These are phyloP conservation scores for Elmis aenea DNA, from an alignment of 2,888 invertebrate genomes.

Conservation along the genomic window DNA sequence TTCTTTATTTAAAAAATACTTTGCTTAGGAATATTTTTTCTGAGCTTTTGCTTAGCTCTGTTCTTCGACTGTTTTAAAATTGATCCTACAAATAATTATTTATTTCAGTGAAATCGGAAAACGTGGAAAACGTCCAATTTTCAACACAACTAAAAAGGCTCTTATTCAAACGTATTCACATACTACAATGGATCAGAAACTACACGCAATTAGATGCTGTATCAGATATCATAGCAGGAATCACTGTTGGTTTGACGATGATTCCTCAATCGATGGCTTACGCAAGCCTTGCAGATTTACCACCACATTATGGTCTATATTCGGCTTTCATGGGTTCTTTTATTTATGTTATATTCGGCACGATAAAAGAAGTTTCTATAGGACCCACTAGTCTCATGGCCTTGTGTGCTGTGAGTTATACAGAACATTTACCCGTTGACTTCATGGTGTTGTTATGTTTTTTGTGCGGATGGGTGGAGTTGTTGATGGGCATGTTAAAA, in stretches of 20 bases:
- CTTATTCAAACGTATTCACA: slow-evolving; percentile 32
- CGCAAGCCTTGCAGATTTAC: slow-evolving; percentile 77
- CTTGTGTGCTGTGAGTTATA: slow-evolving; percentile 71
- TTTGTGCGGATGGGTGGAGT: slow-evolving; percentile 70
- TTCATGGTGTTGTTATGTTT: slow-evolving; percentile 73
- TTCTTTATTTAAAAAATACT: too few relatives aligned
- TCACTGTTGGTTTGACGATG: slow-evolving; percentile 85
- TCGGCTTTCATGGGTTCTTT: slow-evolving; percentile 87
- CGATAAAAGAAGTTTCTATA: slow-evolving; percentile 79
- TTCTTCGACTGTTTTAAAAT: too few relatives aligned
- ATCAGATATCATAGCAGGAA: slow-evolving; percentile 81
- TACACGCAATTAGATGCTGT: slow-evolving; percentile 66
- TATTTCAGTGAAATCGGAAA: too few relatives aligned
- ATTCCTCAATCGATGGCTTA: slow-evolving; percentile 93
- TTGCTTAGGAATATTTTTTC: too few relatives aligned
- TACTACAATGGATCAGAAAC: slow-evolving; percentile 60
- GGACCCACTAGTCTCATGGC: slow-evolving; percentile 95
- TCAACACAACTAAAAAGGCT: too few relatives aligned
- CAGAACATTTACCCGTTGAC: slow-evolving; percentile 63
- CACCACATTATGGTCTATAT: slow-evolving; percentile 88
- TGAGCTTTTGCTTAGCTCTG: too few relatives aligned
- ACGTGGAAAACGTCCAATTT: too few relatives aligned
- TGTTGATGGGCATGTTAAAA: slow-evolving; percentile 75
- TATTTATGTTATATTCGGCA: slow-evolving; percentile 82
- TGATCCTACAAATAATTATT: too few relatives aligned